phyloP scores from a whole-genome alignment of 2,113 vertebrate genomes.

The Sitta europaea region DNA sequence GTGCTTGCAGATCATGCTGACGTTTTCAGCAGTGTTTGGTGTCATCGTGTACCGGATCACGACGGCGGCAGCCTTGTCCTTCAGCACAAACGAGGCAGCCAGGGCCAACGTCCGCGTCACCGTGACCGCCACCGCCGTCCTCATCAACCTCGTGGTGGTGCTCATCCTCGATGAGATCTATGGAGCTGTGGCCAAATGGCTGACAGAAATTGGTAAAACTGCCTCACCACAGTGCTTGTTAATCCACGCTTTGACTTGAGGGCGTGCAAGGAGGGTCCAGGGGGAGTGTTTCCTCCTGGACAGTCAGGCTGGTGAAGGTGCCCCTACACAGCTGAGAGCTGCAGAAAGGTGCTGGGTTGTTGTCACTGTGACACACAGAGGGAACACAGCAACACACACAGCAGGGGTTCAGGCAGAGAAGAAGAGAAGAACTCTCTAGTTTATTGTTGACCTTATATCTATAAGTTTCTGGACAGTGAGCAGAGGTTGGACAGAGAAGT shows the following conservation, averaged over 20 bases:
- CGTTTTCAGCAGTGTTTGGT: conserved; percentile 89
- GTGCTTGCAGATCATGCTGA: conserved; percentile 81
- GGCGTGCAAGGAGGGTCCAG: not conserved
- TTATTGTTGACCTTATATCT: too few relatives aligned
- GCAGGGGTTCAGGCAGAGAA: too few relatives aligned
- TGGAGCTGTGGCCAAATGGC: conserved; percentile 89
- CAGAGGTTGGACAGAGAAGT: too few relatives aligned
- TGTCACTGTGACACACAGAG: too few relatives aligned
- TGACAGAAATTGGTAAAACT: conserved; percentile 91
- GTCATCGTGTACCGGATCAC: conserved; percentile 93
- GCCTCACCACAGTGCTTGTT: not conserved
- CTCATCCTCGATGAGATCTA: conserved; percentile 97
- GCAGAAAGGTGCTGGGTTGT: too few relatives aligned
- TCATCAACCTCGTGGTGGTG: conserved; percentile 95
- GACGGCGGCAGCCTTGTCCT: conserved; percentile 86
- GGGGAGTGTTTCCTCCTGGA: not conserved
- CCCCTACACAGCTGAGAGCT: not conserved
- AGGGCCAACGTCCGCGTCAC: conserved; percentile 88
- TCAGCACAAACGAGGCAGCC: conserved; percentile 83
- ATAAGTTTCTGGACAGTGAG: too few relatives aligned
- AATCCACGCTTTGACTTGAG: not conserved
- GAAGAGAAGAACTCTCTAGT: too few relatives aligned
- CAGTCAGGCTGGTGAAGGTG: not conserved
- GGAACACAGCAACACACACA: too few relatives aligned
- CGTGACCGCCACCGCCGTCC: conserved; percentile 91